Evolutionary conservation across 2,797 vertebrate genomes (phyloP).

Genomic region (Passerculus sandwichensis): DNA sequence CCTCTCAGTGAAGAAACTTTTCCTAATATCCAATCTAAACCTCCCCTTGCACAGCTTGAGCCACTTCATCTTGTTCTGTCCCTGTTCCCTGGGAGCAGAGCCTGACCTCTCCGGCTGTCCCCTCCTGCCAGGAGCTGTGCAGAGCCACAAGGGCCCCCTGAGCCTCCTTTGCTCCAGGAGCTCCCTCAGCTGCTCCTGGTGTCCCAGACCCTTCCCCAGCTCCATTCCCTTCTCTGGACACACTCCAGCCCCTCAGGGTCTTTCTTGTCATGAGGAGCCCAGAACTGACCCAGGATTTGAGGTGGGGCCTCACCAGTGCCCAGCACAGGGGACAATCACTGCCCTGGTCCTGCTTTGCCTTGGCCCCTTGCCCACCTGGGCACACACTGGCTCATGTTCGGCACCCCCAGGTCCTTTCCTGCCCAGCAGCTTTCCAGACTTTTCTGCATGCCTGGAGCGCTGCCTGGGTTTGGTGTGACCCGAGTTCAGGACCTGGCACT

Average conservation of each 20-base stretch:
- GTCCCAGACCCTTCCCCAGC: not conserved
- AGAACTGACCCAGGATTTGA: not conserved
- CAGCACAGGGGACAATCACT: not conserved
- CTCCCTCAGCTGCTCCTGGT: not conserved
- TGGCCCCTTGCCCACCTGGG: not conserved
- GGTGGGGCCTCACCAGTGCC: not conserved
- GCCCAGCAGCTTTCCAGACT: not conserved
- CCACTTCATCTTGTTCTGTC: not conserved
- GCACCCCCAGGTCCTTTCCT: not conserved
- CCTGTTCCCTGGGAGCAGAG: not conserved
- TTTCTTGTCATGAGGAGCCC: not conserved
- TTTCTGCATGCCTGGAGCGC: not conserved
- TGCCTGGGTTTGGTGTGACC: not conserved
- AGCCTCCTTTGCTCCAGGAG: not conserved
- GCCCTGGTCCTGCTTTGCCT: not conserved
- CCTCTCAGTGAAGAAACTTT: not conserved
- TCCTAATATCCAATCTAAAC: not conserved
- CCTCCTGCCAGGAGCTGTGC: not conserved
- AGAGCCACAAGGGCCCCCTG: not conserved
- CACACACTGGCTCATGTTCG: no score
- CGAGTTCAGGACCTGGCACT: not conserved
- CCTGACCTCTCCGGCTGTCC: rapidly evolving
- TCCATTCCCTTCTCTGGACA: not conserved
- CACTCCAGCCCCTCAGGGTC: rapidly evolving
- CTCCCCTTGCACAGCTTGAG: not conserved